Evolutionary conservation across 1,140 invertebrate genomes (phyloP), one percentile per base, ranked within the genome.

Genomic region (Bombus soroeensis): DNA sequence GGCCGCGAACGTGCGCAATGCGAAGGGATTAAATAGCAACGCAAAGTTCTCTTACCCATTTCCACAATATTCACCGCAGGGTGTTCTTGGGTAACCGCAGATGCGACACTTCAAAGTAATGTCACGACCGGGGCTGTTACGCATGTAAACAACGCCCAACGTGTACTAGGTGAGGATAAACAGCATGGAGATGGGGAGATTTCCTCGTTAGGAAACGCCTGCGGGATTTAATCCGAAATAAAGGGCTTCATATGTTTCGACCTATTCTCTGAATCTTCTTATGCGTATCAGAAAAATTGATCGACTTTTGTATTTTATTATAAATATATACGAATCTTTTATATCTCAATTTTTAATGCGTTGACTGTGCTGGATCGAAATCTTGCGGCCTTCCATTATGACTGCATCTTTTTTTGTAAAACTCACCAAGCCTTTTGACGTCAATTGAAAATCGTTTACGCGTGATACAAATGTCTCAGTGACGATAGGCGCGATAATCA

Each of bases 1-100:
- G 76, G 18, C 62, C 39, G 39, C 76, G 73, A 90, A 90, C 66
- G 88, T 66, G 64, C 87, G 76, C 57, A 72, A 80, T 86, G 88
- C 88, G 86, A 90, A 90, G 79, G 89, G 89, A 90, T 90, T 90
- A 90, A 90, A 87, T 83, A 57, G 73, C 88, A 81, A 80, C 80
- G 83, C 68, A 72, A 88, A 87, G 79, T 85, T 87, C 88, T 85
- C 74, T 53, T 66, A 64, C 39, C 73, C 66, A 70, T 89, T 90
- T 90, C 83, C 83, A 90, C 86, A 83, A 86, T 90, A 88, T 79
- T 86, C 89, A 86, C 86, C 88, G 82, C 78, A 75, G 88, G 85
- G 86, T 89, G 86, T 90, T 90, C 88, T 88, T 90, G 86, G 86
- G 89, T 89, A 89, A 90, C 89, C 86, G 88, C 88, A 90, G 88